phyloP scores from a whole-genome alignment of 2,797 vertebrate species.

The Sphenodon punctatus region DNA sequence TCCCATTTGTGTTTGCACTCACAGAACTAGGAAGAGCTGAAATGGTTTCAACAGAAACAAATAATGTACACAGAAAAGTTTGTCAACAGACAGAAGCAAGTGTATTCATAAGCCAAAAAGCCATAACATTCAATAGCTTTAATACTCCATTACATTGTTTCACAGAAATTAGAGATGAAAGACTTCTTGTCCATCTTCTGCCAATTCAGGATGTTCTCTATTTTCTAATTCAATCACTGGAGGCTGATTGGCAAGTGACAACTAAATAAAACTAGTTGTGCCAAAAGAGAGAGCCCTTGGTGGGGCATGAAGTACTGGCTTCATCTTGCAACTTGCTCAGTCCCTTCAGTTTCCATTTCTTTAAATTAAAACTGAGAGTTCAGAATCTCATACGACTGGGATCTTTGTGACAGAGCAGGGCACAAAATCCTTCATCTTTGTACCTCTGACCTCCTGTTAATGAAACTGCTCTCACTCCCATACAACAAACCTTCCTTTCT shows the following conservation, averaged over 20 bases:
- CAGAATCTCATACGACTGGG: not conserved
- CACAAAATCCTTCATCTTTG: not conserved
- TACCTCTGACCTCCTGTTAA: not conserved
- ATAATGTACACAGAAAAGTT: slow-evolving; percentile 44
- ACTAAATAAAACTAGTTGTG: slow-evolving; percentile 35
- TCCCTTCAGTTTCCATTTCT: slow-evolving; percentile 10
- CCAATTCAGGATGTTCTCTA: slow-evolving; percentile 47
- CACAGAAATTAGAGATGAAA: slow-evolving; percentile 53
- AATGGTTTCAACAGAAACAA: slow-evolving; percentile 57
- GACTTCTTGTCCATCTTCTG: slow-evolving; percentile 46
- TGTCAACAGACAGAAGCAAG: slow-evolving; percentile 48
- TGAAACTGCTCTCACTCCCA: slow-evolving; percentile 1
- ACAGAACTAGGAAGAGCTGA: slow-evolving; percentile 6
- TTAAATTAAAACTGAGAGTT: slow-evolving; percentile 39
- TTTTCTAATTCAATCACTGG: slow-evolving; percentile 39
- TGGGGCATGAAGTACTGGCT: slow-evolving; percentile 22
- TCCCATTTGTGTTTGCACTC: slow-evolving; percentile 22
- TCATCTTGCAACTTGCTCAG: slow-evolving; percentile 19
- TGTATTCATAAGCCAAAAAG: slow-evolving; percentile 47
- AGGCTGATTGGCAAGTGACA: slow-evolving; percentile 56
- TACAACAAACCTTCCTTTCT: not conserved
- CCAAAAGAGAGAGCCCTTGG: slow-evolving; percentile 17
- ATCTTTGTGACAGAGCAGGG: not conserved
- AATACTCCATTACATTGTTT: slow-evolving; percentile 33
- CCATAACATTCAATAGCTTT: slow-evolving; percentile 40